These are phyloP conservation scores for Pseudolaguvia tuberculata DNA, from an alignment of 2,113 vertebrate genomes.

Conservation along the genomic window DNA sequence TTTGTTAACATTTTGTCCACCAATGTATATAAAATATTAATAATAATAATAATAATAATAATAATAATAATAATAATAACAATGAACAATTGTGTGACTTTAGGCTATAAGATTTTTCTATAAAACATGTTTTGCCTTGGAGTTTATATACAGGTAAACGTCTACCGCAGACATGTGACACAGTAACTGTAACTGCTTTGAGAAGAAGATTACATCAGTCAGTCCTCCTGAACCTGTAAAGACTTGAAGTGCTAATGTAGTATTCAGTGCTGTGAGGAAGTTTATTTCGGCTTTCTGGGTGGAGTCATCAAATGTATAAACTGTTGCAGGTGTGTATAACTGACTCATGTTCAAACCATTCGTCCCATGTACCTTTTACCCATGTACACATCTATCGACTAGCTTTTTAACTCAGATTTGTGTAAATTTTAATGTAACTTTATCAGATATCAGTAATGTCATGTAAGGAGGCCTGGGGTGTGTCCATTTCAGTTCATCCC, in stretches of 20 bases:
- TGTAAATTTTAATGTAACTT: background rate
- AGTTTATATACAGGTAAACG: too few species aligned
- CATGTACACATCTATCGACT: too few species aligned
- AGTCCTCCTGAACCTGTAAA: slow-evolving; percentile 27
- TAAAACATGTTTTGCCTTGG: background rate
- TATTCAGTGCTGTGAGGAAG: slow-evolving; percentile 2
- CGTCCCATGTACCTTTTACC: background rate
- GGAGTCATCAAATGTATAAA: slow-evolving; percentile 27
- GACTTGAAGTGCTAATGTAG: slow-evolving; percentile 24
- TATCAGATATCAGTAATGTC: too few species aligned
- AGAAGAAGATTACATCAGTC: slow-evolving; percentile 19
- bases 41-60: too few species aligned
- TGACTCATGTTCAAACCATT: slow-evolving; percentile 17
- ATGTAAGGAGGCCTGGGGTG: too few species aligned
- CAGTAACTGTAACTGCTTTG: slow-evolving; percentile 29
- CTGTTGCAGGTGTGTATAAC: slow-evolving; percentile 31
- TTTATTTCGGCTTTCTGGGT: slow-evolving; percentile 30
- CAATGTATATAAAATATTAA: too few species aligned
- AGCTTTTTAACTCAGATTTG: background rate
- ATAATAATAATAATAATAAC: too few species aligned
- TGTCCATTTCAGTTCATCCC: too few species aligned
- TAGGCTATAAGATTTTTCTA: too few species aligned
- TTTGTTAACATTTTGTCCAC: too few species aligned
- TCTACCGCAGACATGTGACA: slow-evolving; percentile 7
- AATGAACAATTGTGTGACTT: too few species aligned